Percentiles rank a stretch among this genome's conserved stretches.
These are phyloP conservation scores for Mythimna impura DNA, from an alignment of 2,888 invertebrate genomes.

Conservation along the genomic window DNA sequence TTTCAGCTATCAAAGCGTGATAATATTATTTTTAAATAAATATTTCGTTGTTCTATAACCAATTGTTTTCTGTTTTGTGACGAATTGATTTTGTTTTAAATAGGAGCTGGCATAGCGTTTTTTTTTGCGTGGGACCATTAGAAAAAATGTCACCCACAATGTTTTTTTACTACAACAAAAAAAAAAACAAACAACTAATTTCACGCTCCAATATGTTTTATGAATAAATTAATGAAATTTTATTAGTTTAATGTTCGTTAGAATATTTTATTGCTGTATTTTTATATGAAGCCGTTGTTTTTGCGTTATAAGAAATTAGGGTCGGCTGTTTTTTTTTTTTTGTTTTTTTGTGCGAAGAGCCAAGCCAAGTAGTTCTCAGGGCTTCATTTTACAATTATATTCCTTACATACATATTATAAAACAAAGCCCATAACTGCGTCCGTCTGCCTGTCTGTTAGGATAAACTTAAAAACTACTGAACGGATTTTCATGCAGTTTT, in stretches of 20 bases:
- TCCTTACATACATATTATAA: too few relatives aligned
- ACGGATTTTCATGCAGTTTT: too few relatives aligned
- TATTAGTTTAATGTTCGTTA: slow-evolving; percentile 56
- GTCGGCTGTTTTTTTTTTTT: slow-evolving; percentile 15
- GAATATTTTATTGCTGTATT: slow-evolving; percentile 23
- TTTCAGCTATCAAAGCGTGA: slow-evolving; percentile 18
- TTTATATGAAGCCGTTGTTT: slow-evolving; percentile 37
- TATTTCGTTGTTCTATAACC: slow-evolving; percentile 19
- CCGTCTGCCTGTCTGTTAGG: too few relatives aligned
- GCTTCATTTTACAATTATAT: too few relatives aligned
- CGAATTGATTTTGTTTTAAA: slow-evolving; percentile 60
- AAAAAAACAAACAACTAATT: slow-evolving; percentile 81
- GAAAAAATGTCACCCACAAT: slow-evolving; percentile 86
- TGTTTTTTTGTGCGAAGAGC: not conserved
- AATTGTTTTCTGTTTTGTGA: slow-evolving; percentile 68
- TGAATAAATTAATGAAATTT: slow-evolving; percentile 75
- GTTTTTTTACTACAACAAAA: slow-evolving; percentile 59
- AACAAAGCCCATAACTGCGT: too few relatives aligned
- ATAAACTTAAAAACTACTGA: too few relatives aligned
- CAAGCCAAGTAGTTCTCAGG: slow-evolving; percentile 2
- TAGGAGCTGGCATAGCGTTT: slow-evolving; percentile 2
- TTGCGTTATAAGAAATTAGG: slow-evolving; percentile 32
- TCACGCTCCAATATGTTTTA: slow-evolving; percentile 75
- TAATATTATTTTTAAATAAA: slow-evolving; percentile 31
- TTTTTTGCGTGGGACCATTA: slow-evolving; percentile 78